Evolutionary conservation across 1,140 invertebrate species (phyloP).

Genomic region (Pissodes strobi): DNA sequence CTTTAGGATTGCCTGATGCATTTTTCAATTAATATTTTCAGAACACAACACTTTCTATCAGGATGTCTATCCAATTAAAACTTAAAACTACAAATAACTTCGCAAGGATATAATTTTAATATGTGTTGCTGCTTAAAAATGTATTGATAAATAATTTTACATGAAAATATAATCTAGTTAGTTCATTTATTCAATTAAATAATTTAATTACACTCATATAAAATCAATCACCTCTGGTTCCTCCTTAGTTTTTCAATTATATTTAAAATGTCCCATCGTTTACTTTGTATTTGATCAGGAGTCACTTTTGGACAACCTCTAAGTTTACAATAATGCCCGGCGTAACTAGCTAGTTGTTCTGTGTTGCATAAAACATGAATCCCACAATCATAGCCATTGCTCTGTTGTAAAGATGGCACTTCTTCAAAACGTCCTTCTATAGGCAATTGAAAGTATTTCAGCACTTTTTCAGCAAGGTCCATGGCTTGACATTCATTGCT

Average conservation of each 20-base stretch:
- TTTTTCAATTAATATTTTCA: no score
- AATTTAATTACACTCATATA: no score
- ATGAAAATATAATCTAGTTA: no score
- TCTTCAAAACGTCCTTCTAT: constrained; percentile 59
- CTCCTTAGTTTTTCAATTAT: constrained; percentile 49
- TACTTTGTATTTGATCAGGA: constrained; percentile 43
- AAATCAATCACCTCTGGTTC: constrained; percentile 16
- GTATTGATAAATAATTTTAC: no score
- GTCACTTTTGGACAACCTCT: constrained; percentile 57
- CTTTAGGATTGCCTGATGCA: no score
- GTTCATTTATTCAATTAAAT: no score
- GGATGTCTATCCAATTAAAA: no score
- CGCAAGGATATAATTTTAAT: no score
- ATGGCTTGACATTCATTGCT: constrained; percentile 62
- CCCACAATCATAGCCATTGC: constrained; percentile 45
- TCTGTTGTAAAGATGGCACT: constrained; percentile 69
- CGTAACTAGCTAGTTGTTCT: constrained; percentile 64
- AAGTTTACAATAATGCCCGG: constrained; percentile 57
- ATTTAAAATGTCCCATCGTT: constrained; percentile 51
- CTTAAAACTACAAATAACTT: no score
- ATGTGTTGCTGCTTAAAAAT: no score
- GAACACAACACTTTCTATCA: no score
- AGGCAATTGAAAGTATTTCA: constrained; percentile 59
- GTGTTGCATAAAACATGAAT: constrained; percentile 66
- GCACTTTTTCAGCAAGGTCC: constrained; percentile 62